phyloP scores from a whole-genome alignment of 2,888 invertebrate species.

The Phymatocera aterrima region DNA sequence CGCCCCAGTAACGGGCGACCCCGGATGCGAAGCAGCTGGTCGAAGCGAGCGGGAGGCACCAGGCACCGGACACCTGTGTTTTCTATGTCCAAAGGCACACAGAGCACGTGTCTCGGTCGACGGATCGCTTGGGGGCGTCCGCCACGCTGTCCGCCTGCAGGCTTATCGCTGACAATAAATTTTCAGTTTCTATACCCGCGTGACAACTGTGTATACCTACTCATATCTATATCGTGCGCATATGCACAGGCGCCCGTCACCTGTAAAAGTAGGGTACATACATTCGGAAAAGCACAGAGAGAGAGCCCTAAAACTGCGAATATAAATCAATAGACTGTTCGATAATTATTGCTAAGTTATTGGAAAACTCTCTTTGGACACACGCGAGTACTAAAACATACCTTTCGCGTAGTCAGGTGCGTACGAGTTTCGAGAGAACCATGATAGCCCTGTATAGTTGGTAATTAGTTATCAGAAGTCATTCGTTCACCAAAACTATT shows the following conservation, averaged over 20 bases:
- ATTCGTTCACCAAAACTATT: no score
- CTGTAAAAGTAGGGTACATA: background rate
- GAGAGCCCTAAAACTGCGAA: no score
- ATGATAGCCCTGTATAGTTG: no score
- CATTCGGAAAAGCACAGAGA: background rate
- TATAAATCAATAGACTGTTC: no score
- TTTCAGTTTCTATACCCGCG: slow-evolving; percentile 10
- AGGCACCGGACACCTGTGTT: slow-evolving; percentile 32
- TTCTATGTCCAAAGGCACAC: slow-evolving; percentile 10
- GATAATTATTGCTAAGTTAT: no score
- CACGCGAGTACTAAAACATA: no score
- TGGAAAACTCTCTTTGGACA: no score
- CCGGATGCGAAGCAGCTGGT: slow-evolving; percentile 45
- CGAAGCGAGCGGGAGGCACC: background rate
- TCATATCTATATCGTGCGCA: background rate
- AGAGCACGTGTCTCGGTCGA: slow-evolving; percentile 39
- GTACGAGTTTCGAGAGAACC: no score
- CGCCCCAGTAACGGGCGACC: slow-evolving; percentile 45
- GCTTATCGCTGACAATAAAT: slow-evolving; percentile 29
- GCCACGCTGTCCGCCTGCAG: background rate
- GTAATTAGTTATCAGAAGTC: no score
- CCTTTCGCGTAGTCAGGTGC: no score
- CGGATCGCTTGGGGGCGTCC: slow-evolving; percentile 38
- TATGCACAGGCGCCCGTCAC: background rate
- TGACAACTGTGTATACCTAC: background rate